These are phyloP conservation scores for Girardinichthys multiradiatus DNA, from an alignment of 2,113 vertebrate species.

Conservation along the genomic window DNA sequence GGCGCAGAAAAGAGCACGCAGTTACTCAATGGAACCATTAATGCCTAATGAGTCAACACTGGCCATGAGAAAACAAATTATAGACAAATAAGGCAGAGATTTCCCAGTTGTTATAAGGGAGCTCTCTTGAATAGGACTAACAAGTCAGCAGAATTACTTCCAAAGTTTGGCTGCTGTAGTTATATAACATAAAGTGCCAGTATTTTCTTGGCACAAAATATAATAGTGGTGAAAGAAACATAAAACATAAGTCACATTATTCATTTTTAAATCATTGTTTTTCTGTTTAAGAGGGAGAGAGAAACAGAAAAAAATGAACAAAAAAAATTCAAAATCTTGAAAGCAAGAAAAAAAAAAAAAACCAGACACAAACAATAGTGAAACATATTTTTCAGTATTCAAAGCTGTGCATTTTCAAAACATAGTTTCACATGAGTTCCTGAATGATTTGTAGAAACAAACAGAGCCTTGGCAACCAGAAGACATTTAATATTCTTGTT, in stretches of 20 bases:
- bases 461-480: conserved; percentile 25
- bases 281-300: not conserved
- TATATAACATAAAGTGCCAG: not conserved
- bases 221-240: not conserved
- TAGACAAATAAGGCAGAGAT: conserved; percentile 8
- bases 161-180: not conserved
- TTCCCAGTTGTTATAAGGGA: conserved; percentile 14
- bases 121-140: not conserved
- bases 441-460: conserved; percentile 34
- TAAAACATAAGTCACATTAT: not conserved
- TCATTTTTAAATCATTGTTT: not conserved
- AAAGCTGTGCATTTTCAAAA: conserved; percentile 11
- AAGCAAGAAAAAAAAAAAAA: not conserved
- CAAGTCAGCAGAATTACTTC: not conserved
- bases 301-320: not conserved
- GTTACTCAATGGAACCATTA: conserved; percentile 38
- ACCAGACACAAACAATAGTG: not conserved
- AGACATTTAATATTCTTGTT: not conserved
- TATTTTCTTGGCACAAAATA: not conserved
- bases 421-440: not conserved
- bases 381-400: too few species aligned
- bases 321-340: not conserved
- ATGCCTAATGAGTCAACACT: conserved; percentile 39
- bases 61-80: conserved; percentile 51
- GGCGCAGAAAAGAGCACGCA: conserved; percentile 1